Base-by-base conservation (phyloP, 2,888 invertebrate genomes). In the Thelaira solivaga region DNA sequence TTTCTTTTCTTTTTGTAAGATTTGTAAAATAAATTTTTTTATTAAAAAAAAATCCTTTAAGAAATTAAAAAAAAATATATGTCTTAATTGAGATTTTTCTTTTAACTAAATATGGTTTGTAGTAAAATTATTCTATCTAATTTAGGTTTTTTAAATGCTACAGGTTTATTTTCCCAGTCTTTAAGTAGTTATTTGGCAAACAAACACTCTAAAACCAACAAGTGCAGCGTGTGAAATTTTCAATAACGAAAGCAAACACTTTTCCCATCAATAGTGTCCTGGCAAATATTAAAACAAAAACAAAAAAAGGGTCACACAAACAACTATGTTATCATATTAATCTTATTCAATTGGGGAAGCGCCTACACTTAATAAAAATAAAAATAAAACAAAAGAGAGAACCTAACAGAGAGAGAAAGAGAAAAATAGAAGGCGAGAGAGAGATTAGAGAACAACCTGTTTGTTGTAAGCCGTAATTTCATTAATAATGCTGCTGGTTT, bases 201-300 rank as follows among this genome's bases (percentile, higher is more conserved):
- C 53, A 72, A 49, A 45, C 51, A 65, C n/a, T n/a, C n/a, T 13
- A 22, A 64, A 62, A 68, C 69, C 74, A 78, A 74, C 78, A 78
- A 78, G 74, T 78, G 78, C 78, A 65, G 74, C 69, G 74, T 78
- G 78, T 78, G 78, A 78, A 74, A 71, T 78, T 78, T 65, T 74
- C 49, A 8, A 41, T 51, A 69, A 74, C 29, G 61, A 69, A 78
- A 74, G 74, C 57, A 78, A 69, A 78, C 69, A 78, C 53, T 74
- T 78, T 78, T 74, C 74, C 69, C 78, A 78, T 45, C 69, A 76
- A 55, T n/a, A n/a, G n/a, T 76, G 47, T 73, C 69, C 78, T 78
- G 69, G 36, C 45, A 65, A 67, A 59, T 20, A 65, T 10, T 6
- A 31, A 41, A 47, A 65, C 24, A 16, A 65, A 6, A 22, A 24